These are phyloP conservation scores for Auanema freiburgensis DNA, from an alignment of 2,888 invertebrate species.

Conservation along the genomic window DNA sequence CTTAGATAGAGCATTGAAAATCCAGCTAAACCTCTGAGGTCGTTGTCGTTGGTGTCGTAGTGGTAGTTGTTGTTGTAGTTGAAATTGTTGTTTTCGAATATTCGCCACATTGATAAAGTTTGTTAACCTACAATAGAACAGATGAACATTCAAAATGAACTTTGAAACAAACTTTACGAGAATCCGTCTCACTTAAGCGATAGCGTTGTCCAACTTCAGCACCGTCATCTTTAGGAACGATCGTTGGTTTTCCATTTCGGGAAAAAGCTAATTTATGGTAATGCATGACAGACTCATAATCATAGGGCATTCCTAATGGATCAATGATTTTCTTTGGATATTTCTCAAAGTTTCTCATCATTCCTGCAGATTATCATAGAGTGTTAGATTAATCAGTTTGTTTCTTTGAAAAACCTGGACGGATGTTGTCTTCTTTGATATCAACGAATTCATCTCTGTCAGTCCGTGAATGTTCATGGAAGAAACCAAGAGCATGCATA, in stretches of 20 bases:
- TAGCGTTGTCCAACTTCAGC: conserved; percentile 63
- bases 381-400: no score
- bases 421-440: conserved; percentile 77
- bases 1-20: background rate
- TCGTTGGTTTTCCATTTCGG: conserved; percentile 68
- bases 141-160: background rate
- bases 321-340: conserved; percentile 66
- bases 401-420: conserved; percentile 67
- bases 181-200: conserved; percentile 55
- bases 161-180: conserved; percentile 18
- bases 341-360: conserved; percentile 69
- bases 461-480: conserved; percentile 80
- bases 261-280: conserved; percentile 71
- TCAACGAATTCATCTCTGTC: conserved; percentile 78
- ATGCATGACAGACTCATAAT: conserved; percentile 77
- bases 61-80: conserved; percentile 34
- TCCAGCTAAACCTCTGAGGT: background rate
- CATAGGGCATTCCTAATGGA: conserved; percentile 73
- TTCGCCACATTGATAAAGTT: conserved; percentile 65
- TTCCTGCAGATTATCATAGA: conserved; percentile 64
- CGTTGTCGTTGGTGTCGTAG: conserved; percentile 20
- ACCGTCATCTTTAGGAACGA: conserved; percentile 65
- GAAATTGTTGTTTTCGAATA: conserved; percentile 36
- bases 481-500: conserved; percentile 78
- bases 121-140: conserved; percentile 46